Percentiles rank a stretch among this genome's conserved stretches.
Conservation (phyloP, 2,113 vertebrate species). For the Rostratula benghalensis region DNA sequence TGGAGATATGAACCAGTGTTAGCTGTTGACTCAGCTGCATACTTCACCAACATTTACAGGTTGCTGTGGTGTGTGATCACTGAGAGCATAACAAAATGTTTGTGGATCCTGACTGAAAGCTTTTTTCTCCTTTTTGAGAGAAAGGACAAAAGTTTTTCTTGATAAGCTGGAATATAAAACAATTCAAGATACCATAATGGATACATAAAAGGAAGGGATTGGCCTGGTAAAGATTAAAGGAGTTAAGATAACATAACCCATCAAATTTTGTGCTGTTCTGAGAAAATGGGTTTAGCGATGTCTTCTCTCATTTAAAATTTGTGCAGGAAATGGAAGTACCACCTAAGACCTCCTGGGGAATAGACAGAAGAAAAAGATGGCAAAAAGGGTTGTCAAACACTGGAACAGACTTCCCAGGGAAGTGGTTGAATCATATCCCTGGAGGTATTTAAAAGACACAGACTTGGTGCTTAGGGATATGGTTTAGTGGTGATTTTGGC, state of each 20-base stretch:
- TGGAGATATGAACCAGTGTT: not conserved
- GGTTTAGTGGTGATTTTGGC: not conserved
- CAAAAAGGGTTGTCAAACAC: not conserved
- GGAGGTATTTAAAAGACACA: not conserved
- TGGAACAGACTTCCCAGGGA: not conserved
- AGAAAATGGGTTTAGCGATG: not conserved
- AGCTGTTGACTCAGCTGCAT: not conserved
- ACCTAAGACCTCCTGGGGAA: not conserved
- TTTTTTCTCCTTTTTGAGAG: not conserved
- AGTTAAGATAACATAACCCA: not conserved
- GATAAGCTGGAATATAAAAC: not conserved
- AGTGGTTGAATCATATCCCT: not conserved
- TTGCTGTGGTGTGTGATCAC: not conserved
- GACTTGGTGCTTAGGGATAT: too few species aligned
- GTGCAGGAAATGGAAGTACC: not conserved
- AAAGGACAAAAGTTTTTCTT: not conserved
- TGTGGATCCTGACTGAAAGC: not conserved
- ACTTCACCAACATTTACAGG: not conserved
- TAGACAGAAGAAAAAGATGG: not conserved
- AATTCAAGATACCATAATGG: not conserved
- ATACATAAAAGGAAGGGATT: not conserved
- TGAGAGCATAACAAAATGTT: not conserved
- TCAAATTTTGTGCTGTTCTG: accelerated
- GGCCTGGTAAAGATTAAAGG: not conserved
- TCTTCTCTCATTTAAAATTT: not conserved